These are phyloP conservation scores for Acanthiza pusilla DNA, from an alignment of 2,797 vertebrate species.

Conservation along the genomic window DNA sequence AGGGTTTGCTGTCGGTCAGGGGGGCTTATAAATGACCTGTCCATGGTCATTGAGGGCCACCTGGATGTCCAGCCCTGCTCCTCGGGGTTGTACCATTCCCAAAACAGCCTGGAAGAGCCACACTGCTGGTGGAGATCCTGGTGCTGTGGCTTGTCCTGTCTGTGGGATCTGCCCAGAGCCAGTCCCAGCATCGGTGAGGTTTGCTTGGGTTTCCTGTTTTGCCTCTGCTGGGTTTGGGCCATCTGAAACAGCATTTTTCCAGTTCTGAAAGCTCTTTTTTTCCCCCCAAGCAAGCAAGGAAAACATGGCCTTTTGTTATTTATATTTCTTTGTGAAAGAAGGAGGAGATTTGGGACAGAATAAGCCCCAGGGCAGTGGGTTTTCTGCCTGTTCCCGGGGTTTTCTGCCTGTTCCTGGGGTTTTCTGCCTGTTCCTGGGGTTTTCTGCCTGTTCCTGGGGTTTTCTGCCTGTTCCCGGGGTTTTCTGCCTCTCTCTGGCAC, in stretches of 20 bases:
- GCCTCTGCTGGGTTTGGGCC: not conserved
- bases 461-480: not conserved
- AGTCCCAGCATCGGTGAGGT: rapidly evolving
- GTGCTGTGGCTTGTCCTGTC: not conserved
- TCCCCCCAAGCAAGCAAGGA: not conserved
- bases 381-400: not conserved
- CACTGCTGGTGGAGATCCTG: not conserved
- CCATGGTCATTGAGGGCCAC: not conserved
- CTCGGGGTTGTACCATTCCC: not conserved
- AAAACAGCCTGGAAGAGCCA: rapidly evolving
- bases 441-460: not conserved
- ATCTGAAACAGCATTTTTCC: not conserved
- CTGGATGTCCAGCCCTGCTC: not conserved
- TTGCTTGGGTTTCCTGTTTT: conserved; percentile 7
- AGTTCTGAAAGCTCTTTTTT: not conserved
- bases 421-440: not conserved
- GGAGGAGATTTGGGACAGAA: not conserved
- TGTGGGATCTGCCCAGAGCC: not conserved
- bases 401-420: not conserved
- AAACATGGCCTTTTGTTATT: not conserved
- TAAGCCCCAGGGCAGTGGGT: not conserved
- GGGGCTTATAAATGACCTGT: not conserved
- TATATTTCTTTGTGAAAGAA: not conserved
- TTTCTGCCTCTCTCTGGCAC: not conserved
- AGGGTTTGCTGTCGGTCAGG: not conserved